These are phyloP conservation scores for Anneissia japonica DNA, from an alignment of 35 echinoderm and acorn worm genomes.

Conservation along the genomic window DNA sequence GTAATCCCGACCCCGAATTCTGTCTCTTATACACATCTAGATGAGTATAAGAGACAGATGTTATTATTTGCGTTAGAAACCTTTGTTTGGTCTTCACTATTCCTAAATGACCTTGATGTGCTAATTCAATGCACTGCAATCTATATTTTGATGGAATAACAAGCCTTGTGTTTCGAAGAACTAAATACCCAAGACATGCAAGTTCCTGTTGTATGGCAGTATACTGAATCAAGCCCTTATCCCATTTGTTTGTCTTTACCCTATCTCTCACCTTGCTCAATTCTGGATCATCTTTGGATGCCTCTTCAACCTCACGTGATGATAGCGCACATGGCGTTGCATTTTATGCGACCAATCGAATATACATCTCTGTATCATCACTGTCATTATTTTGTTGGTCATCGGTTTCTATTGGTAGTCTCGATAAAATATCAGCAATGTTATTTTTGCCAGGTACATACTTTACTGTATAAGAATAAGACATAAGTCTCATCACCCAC, in stretches of 20 bases:
- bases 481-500: conserved; percentile 51
- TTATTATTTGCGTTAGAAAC: no score
- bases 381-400: background rate
- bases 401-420: background rate
- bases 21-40: no score
- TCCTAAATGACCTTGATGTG: conserved; percentile 48
- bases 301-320: conserved; percentile 32
- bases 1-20: no score
- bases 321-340: conserved; percentile 35
- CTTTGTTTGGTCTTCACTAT: conserved; percentile 55
- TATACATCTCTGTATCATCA: conserved; percentile 13
- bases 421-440: conserved; percentile 49
- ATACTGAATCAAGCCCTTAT: conserved; percentile 17
- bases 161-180: conserved; percentile 32
- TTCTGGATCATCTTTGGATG: conserved; percentile 38
- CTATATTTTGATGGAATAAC: conserved; percentile 42
- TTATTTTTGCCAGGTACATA: conserved; percentile 16
- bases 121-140: conserved; percentile 38
- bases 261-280: conserved; percentile 19
- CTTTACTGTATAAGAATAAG: conserved; percentile 19
- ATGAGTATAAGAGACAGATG: no score
- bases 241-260: conserved; percentile 5
- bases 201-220: conserved; percentile 42
- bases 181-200: conserved; percentile 17
- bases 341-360: conserved; percentile 30